Base-by-base conservation (phyloP, 2,113 vertebrate genomes). In the Dendropsophus ebraccatus region DNA sequence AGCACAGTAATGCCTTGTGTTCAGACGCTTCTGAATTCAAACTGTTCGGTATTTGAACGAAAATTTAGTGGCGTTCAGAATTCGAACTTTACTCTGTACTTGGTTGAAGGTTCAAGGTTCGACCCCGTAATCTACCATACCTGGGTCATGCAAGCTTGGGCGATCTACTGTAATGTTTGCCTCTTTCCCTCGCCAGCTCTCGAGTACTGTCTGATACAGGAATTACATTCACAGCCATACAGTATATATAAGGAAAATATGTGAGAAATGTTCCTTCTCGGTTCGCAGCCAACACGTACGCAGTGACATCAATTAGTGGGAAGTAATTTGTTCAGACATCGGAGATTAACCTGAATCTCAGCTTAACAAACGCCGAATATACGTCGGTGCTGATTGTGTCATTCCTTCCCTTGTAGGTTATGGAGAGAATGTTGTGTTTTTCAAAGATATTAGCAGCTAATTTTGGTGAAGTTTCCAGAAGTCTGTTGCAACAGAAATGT, bases 401-500 rank as follows among this genome's bases (percentile, higher is more conserved):
- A 73, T 73, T 37, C 67, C 32, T 72, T 67, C 50, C 62, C 25
- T 12, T 54, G 12, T n/a, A 19, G 52, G 45, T 58, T 58, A 94
- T 92, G 95, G 92, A 95, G 93, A 94, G 30, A 93, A 91, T 92
- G 94, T 95, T 91, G 90, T 92, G 94, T 95, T 94, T 94, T 92
- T 91, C 88, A 90, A 89, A 92, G 79, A 91, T 90, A 87, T 50
- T 72, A 87, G 89, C 89, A 85, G 90, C 93, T 89, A 91, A 94
- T 93, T 89, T 92, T 84, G 92, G 93, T 90, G 83, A 91, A 88
- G 88, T 87, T 91, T 92, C 94, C 90, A 89, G 93, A 94, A 92
- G 79, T 84, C 89, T 90, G 91, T 90, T 91, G 89, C 93, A 91
- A 95, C 95, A 96, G 94, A 94, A 96, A 95, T 94, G 95, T 93